Percentiles rank a stretch among this genome's conserved stretches.
Evolutionary conservation across 2,797 vertebrate species (phyloP).

Genomic region (Anabas testudineus): DNA sequence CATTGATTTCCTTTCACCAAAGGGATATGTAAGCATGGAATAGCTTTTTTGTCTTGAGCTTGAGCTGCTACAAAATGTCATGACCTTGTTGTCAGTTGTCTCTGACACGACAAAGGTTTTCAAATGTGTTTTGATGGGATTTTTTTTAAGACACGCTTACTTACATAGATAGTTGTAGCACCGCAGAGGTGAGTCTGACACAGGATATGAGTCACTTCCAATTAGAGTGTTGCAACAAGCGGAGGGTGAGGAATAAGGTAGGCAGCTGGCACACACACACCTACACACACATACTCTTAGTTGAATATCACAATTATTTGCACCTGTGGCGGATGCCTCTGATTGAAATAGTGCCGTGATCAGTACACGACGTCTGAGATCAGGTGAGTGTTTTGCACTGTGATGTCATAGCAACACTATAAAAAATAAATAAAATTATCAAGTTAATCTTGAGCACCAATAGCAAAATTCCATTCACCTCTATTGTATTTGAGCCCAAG

Average conservation of each 20-base stretch:
- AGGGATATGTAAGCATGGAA: neutral
- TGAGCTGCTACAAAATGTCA: neutral
- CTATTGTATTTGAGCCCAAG: too few relatives aligned
- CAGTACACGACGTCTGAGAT: neutral
- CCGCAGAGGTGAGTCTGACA: neutral
- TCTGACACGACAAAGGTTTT: neutral
- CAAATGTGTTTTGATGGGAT: neutral
- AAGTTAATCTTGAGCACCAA: neutral
- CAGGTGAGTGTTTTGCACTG: neutral
- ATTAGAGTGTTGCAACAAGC: slow-evolving; percentile 9
- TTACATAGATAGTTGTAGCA: neutral
- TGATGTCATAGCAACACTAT: neutral
- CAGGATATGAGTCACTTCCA: slow-evolving; percentile 15
- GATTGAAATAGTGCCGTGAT: neutral
- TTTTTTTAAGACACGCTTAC: neutral
- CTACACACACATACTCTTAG: neutral
- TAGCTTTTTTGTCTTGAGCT: neutral
- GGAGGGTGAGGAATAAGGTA: neutral
- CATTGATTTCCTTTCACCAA: too few relatives aligned
- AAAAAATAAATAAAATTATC: too few relatives aligned
- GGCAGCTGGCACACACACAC: neutral
- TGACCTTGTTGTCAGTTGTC: neutral
- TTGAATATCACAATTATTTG: neutral
- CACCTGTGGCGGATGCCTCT: neutral
- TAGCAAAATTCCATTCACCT: neutral